Base-by-base conservation (phyloP, 2,113 vertebrate genomes). In the Actenoides lindsayi region DNA sequence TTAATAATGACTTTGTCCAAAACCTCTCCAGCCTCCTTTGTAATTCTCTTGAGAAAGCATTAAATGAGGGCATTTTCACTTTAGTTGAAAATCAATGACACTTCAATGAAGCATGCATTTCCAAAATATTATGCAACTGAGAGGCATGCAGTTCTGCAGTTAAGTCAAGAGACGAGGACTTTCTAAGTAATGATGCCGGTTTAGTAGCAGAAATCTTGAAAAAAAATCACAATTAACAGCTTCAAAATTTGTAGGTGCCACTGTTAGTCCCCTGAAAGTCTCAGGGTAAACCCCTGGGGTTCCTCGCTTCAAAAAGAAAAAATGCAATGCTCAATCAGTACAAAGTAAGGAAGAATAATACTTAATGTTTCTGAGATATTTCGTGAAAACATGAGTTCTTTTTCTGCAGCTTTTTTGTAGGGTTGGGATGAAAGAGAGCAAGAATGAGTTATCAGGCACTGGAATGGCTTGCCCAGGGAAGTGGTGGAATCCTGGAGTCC, bases 21-120 rank as follows among this genome's bases (percentile, higher is more conserved):
- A 96, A 68, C 68, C 87, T 96, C 96, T 98, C 95, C 96, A 98
- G 82, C 77, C 78, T 96, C 77, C 57, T 86, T 82, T 96, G 78
- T 97, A 97, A 98, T 98, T 97, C 95, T 98, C 94, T 97, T 97
- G 95, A 97, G 97, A 98, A 98, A 97, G 92, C 92, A 96, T 97
- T 97, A 98, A 98, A 97, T 96, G 87, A 98, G 95, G 95, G 92
- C 93, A 98, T 98, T 96, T 98, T 98, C 86, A 90, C 91, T 98
- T 97, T 96, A 97, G 96, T 94, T 97, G 96, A 97, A 98, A 98
- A 98, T 98, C 98, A 98, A 98, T 98, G 97, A 93, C 87, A 94
- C 94, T 97, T 97, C 97, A 98, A 96, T 93, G 96, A 97, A 97
- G 96, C 97, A 97, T 96, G 84, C 86, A 95, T 97, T 96, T 97